Base-by-base conservation (phyloP, 2,113 vertebrate species). In the Tragelaphus buxtoni region DNA sequence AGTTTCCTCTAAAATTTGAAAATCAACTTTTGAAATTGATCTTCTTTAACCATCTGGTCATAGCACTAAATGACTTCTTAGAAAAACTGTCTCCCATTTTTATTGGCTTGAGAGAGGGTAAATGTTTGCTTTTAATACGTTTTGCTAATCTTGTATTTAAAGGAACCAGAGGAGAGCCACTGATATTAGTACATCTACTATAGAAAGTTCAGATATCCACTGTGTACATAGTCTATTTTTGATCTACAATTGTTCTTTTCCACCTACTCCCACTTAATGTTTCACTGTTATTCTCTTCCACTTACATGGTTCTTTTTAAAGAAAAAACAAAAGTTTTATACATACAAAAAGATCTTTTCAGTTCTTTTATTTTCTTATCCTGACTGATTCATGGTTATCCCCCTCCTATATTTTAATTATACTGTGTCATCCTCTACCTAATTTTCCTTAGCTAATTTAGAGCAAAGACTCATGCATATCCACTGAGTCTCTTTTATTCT, bases 11-110 rank as follows among this genome's bases (percentile, higher is more conserved):
- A 92, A 97, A 96, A 80, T 88, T 58, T 90, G 60, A 95, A 93
- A 88, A 89, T 94, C 86, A 80, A 20, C 82, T 74, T 65, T 81
- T 93, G 93, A 95, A 96, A 95, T 97, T 79, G 86, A 93, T 97
- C 79, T 93, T 93, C 91, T 79, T 96, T 95, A 89, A 96, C 93
- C 83, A 97, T 95, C 94, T 96, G 95, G 89, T 93, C 82, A 95
- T 49, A 69, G 84, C 86, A 42, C 51, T 93, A 91, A 91, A 84
- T 84, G 83, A 93, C 93, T 93, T 79, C 24, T 32, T 39, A 83
- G 85, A 88, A 97, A 96, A 61, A 51, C 1, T 18, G 9, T 49
- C n/a, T 96, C 77, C 63, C 18, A 79, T 91, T 90, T 87, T 95
- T 82, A 69, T 26, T 94, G 86, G 39, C 61, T 80, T 89, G 42